Percentiles rank a stretch among this genome's conserved stretches.
Conservation (phyloP, 35 echinoderm and acorn worm species). For the Hemicentrotus pulcherrimus region DNA sequence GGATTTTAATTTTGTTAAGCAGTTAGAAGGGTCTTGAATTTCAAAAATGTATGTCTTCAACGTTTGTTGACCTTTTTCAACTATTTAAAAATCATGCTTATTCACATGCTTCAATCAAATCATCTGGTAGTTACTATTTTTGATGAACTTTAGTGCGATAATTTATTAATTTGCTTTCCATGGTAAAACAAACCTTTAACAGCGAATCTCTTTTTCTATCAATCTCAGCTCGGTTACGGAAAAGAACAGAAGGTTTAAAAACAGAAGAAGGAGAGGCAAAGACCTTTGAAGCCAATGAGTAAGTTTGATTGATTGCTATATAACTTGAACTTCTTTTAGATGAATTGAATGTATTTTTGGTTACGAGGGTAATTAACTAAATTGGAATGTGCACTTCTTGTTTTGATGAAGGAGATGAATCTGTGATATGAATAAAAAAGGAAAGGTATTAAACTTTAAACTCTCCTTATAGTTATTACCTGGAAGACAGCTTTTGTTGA, state of each 20-base stretch:
- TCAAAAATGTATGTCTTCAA: too few species aligned
- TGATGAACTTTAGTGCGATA: neutral
- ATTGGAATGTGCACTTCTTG: too few species aligned
- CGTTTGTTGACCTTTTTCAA: neutral
- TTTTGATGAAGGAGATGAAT: too few species aligned
- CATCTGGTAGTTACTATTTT: neutral
- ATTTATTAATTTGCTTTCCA: neutral
- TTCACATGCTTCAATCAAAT: neutral
- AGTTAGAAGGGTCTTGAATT: too few species aligned
- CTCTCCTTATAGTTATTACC: too few species aligned
- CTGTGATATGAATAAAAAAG: too few species aligned
- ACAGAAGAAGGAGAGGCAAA: conserved; percentile 31
- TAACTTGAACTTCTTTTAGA: too few species aligned
- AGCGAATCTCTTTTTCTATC: neutral
- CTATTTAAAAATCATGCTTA: neutral
- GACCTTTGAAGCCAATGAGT: conserved; percentile 88
- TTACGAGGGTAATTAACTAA: too few species aligned
- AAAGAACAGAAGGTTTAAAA: conserved; percentile 71
- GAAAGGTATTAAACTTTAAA: too few species aligned
- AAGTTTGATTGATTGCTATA: conserved; percentile 49
- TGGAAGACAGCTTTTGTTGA: too few species aligned
- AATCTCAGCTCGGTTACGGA: conserved; percentile 61
- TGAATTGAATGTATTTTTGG: too few species aligned
- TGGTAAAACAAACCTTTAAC: neutral
- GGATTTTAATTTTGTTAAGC: too few species aligned